A percentile compares a stretch with the other conserved stretches of the same genome.
Evolutionary conservation across 2,888 invertebrate species (phyloP).

Genomic region (Oscheius sp.): DNA sequence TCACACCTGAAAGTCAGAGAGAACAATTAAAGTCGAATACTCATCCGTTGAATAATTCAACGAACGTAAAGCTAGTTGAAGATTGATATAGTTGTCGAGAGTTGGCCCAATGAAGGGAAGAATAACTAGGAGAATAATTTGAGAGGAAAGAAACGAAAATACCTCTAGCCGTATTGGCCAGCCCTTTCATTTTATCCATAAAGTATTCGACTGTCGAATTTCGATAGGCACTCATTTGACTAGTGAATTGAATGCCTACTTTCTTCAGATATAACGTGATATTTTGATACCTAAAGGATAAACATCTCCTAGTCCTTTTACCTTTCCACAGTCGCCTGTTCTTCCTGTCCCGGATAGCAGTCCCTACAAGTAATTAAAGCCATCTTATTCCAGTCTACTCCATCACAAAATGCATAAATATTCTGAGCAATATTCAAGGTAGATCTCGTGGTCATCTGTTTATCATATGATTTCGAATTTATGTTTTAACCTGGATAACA

Average conservation of each 20-base stretch:
- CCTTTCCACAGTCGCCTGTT: background rate
- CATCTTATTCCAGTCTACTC: conserved; percentile 40
- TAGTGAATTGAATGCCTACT: background rate
- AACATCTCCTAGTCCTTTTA: background rate
- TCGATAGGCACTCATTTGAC: background rate
- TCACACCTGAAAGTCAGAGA: conserved; percentile 35
- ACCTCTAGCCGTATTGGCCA: background rate
- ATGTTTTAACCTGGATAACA: conserved; percentile 32
- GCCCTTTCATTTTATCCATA: background rate
- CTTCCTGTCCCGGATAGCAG: conserved; percentile 15
- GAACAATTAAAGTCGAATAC: conserved; percentile 41
- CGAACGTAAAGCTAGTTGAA: conserved; percentile 36
- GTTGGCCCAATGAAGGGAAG: conserved; percentile 47
- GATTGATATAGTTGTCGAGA: conserved; percentile 39
- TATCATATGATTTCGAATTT: background rate
- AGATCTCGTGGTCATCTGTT: conserved; percentile 41
- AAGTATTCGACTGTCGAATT: conserved; percentile 5
- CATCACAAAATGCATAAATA: conserved; percentile 33
- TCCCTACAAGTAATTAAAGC: conserved; percentile 13
- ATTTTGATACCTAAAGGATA: conserved; percentile 10
- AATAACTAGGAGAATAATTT: conserved; percentile 35
- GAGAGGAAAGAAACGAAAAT: background rate
- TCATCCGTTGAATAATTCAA: conserved; percentile 38
- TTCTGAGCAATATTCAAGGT: conserved; percentile 43
- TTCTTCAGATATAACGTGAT: conserved; percentile 17